Evolutionary conservation across 2,888 invertebrate species (phyloP).

Genomic region (Drosophila helvetica): DNA sequence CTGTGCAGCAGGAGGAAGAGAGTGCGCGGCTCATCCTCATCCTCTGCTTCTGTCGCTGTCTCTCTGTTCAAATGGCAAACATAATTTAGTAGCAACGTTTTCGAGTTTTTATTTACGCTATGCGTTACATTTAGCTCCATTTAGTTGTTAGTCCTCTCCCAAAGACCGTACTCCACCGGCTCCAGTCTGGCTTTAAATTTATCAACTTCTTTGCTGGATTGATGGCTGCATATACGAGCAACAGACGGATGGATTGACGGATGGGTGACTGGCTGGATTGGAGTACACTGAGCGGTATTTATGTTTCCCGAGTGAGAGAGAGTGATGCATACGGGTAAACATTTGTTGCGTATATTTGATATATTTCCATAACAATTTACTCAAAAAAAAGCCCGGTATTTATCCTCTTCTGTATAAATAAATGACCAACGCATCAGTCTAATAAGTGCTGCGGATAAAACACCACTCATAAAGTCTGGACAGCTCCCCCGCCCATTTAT

Average conservation of each 20-base stretch:
- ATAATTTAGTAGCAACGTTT: slow-evolving; percentile 70
- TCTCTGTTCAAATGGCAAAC: slow-evolving; percentile 48
- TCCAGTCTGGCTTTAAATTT: slow-evolving; percentile 63
- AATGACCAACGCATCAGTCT: background rate
- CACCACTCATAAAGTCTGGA: slow-evolving; percentile 4
- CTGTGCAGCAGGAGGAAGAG: slow-evolving; percentile 20
- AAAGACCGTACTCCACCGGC: slow-evolving; percentile 1
- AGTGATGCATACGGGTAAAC: no score
- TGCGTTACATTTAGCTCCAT: slow-evolving; percentile 67
- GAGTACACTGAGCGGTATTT: slow-evolving; percentile 38
- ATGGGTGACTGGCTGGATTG: slow-evolving; percentile 1
- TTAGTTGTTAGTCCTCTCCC: slow-evolving; percentile 55
- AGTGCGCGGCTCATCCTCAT: slow-evolving; percentile 8
- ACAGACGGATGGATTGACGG: background rate
- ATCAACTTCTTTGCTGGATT: slow-evolving; percentile 34
- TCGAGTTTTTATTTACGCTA: slow-evolving; percentile 63
- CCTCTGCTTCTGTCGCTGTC: background rate
- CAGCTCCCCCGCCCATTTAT: background rate
- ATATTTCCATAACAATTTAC: background rate
- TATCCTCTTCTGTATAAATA: background rate
- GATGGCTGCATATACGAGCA: background rate
- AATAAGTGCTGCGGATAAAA: background rate
- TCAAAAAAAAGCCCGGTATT: background rate
- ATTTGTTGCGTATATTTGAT: background rate
- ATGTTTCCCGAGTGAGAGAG: slow-evolving; percentile 15